Evolutionary conservation across 2,888 invertebrate species (phyloP).

Genomic region (Tanytarsus gracilentus): DNA sequence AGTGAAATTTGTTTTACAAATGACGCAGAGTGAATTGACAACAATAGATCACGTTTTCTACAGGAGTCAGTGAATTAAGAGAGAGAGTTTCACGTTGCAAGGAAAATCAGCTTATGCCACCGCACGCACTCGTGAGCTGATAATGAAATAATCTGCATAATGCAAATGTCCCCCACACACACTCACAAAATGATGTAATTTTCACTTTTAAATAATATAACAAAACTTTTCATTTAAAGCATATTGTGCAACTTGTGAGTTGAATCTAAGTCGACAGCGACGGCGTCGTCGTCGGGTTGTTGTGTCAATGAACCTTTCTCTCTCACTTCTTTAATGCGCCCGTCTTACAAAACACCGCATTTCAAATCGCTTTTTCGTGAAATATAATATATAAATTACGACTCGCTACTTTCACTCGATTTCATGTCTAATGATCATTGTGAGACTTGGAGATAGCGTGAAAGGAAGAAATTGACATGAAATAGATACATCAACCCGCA

Average conservation of each 20-base stretch:
- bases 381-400: neutral
- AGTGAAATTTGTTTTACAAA: no score
- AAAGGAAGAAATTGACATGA: neutral
- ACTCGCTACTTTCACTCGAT: slow-evolving; percentile 9
- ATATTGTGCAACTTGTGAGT: slow-evolving; percentile 13
- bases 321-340: neutral
- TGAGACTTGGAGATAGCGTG: neutral
- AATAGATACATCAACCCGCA: neutral
- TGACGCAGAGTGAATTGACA: no score
- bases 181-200: slow-evolving; percentile 15
- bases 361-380: neutral
- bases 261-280: neutral
- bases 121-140: no score
- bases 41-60: no score
- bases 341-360: neutral
- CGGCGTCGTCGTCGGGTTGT: neutral
- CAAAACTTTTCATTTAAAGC: neutral
- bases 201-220: neutral
- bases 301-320: slow-evolving; percentile 8
- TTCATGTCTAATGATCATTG: neutral
- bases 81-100: no score
- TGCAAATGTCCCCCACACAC: no score
- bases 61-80: no score
- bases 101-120: no score
- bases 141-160: no score